Conservation (phyloP, 1,140 invertebrate species). For the Mamestra configurata region DNA sequence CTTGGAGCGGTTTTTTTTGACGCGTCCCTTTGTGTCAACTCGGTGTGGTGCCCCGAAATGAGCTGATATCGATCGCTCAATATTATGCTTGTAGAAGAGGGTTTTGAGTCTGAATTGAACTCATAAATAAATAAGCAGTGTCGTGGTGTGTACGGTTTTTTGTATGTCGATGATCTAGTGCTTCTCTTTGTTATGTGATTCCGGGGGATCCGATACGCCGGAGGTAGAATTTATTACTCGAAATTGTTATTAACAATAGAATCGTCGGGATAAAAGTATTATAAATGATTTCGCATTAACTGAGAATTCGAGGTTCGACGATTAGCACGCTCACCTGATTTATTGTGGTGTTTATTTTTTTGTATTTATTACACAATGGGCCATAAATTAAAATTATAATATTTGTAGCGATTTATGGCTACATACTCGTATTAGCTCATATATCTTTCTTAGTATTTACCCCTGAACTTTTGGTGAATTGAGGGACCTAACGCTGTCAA, state of each 20-base stretch:
- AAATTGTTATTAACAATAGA: conserved; percentile 55
- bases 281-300: conserved; percentile 54
- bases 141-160: conserved; percentile 81
- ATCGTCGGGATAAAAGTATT: conserved; percentile 54
- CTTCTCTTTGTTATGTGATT: conserved; percentile 73
- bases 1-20: conserved; percentile 81
- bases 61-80: conserved; percentile 84
- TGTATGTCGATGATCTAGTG: conserved; percentile 76
- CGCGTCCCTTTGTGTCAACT: conserved; percentile 75
- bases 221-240: conserved; percentile 63
- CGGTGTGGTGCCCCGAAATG: conserved; percentile 78
- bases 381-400: conserved; percentile 42
- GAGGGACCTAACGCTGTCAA: neutral
- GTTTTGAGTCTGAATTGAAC: conserved; percentile 80
- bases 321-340: conserved; percentile 56
- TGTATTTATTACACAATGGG: conserved; percentile 35
- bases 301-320: conserved; percentile 41
- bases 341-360: conserved; percentile 49
- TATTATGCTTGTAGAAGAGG: conserved; percentile 77
- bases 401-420: conserved; percentile 31
- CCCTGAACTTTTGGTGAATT: neutral
- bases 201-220: conserved; percentile 72
- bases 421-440: conserved; percentile 5
- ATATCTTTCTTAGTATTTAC: conserved; percentile 7
- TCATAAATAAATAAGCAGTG: conserved; percentile 86